These are phyloP conservation scores for Hylaea fasciaria DNA, from an alignment of 2,888 invertebrate species.

Conservation along the genomic window DNA sequence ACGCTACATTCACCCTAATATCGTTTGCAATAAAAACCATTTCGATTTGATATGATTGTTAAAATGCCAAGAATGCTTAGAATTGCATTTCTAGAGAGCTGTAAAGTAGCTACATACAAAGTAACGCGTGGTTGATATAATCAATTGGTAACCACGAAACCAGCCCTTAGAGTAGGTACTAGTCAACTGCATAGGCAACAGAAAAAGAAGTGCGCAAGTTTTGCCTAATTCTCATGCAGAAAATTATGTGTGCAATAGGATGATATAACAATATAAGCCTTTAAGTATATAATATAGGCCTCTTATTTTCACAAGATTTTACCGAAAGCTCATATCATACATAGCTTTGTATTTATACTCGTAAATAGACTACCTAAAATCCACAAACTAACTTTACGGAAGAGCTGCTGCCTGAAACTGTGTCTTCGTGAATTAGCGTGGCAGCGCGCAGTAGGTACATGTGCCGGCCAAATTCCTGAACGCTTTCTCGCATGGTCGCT, in stretches of 20 bases:
- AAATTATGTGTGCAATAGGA: background rate
- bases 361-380: slow-evolving; percentile 13
- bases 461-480: slow-evolving; percentile 79
- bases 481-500: slow-evolving; percentile 74
- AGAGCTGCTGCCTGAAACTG: slow-evolving; percentile 10
- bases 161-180: slow-evolving; percentile 6
- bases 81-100: slow-evolving; percentile 80
- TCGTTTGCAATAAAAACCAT: slow-evolving; percentile 70
- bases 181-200: background rate
- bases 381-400: background rate
- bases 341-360: slow-evolving; percentile 1
- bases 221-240: background rate
- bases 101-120: slow-evolving; percentile 64
- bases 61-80: slow-evolving; percentile 55
- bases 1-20: slow-evolving; percentile 75
- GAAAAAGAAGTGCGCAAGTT: background rate
- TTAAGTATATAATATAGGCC: too few relatives aligned
- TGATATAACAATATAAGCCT: slow-evolving; percentile 13
- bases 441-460: slow-evolving; percentile 51
- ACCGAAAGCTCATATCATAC: background rate
- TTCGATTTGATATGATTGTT: slow-evolving; percentile 61
- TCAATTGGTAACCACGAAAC: slow-evolving; percentile 55
- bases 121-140: slow-evolving; percentile 63
- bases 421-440: slow-evolving; percentile 48
- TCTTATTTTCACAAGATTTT: slow-evolving; percentile 2